phyloP scores from a whole-genome alignment of 2,797 vertebrate genomes.

The Phoeniculus purpureus region DNA sequence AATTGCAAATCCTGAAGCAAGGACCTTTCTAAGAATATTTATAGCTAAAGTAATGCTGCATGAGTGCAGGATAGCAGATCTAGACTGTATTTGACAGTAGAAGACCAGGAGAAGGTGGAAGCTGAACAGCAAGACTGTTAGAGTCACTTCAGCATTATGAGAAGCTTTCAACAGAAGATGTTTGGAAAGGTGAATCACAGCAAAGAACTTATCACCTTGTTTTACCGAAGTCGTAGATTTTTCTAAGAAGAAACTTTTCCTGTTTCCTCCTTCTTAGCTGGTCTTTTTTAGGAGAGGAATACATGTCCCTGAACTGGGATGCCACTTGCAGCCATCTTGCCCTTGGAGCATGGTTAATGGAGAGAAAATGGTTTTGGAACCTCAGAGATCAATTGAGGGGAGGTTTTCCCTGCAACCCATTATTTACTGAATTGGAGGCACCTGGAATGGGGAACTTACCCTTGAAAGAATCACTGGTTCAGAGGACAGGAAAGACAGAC shows the following conservation, averaged over 20 bases:
- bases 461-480: too few species aligned
- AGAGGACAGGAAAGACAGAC: too few species aligned
- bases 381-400: too few species aligned
- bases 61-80: not conserved
- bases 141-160: not conserved
- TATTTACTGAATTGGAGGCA: too few species aligned
- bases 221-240: not conserved
- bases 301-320: too few species aligned
- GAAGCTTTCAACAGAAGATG: not conserved
- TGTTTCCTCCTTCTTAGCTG: too few species aligned
- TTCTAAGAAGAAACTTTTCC: not conserved
- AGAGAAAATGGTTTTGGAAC: too few species aligned
- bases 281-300: too few species aligned
- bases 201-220: not conserved
- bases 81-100: not conserved
- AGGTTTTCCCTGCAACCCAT: too few species aligned
- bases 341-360: too few species aligned
- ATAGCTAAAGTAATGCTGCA: not conserved
- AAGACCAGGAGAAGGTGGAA: not conserved
- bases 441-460: too few species aligned
- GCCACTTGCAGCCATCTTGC: too few species aligned
- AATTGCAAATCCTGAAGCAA: not conserved
- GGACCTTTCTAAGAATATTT: not conserved
- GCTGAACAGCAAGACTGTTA: not conserved
- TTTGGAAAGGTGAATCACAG: not conserved